Base-by-base conservation (phyloP, 1,140 invertebrate genomes). In the Physella acuta region DNA sequence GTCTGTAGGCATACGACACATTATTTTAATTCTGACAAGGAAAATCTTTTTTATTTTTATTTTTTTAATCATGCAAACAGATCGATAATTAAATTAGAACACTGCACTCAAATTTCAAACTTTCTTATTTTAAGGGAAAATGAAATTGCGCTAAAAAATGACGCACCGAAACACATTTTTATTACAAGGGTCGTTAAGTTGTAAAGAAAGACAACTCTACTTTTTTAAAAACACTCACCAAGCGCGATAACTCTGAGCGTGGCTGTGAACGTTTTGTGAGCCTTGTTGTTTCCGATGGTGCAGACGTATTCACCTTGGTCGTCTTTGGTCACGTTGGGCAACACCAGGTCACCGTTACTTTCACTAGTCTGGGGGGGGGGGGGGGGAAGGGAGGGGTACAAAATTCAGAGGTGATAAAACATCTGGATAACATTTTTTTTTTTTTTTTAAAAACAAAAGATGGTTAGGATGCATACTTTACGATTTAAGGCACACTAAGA, bases 291-390 rank as follows among this genome's bases (percentile, higher is more conserved):
- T 14, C 63, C 65, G 39, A 74, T 71, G 44, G 58, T 62, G 24
- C 73, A 74, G 3, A 60, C 71, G 68, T 74, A 74, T 17, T 52
- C 34, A 0, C 73, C 73, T 20, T 59, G 28, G 52, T 74, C 70
- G 8, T 49, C 66, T 51, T 74, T 74, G 44, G 60, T 74, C 14
- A 74, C 73, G 49, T 70, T 71, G 61, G 69, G 60, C 8, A 74
- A 17, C 28, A 66, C 70, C 11, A 74, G 53, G 8, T 20, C 20
- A 44, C 8, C 8, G 20, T 11, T 44, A 44, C 8, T 11, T 44
- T 11, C 8, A 44, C 8, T 44, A 44, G 20, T 44, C 8, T 56
- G 24, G 8, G 11, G 11, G 53, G 11, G 26, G 11, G 26, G 11
- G 53, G 11, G 8, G 17, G 24, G 24, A 56, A 56, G 8, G 24